phyloP scores from a whole-genome alignment of 1,140 invertebrate species.

The Anthonomus grandis region DNA sequence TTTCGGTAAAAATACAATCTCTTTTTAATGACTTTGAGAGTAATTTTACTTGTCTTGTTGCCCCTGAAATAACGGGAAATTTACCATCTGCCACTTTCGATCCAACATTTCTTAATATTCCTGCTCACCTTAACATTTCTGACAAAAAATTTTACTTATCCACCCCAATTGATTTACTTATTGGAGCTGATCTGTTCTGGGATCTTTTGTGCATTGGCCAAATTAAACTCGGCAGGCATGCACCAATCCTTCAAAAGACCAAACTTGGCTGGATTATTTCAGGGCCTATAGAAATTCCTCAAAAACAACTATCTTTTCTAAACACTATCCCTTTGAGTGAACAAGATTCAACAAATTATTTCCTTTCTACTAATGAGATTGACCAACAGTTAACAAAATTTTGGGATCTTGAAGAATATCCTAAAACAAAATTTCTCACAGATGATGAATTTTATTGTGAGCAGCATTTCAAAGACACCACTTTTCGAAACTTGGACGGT shows the following conservation, averaged over 20 bases:
- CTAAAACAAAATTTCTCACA: conserved; percentile 20
- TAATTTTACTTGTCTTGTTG: conserved; percentile 15
- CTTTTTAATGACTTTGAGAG: conserved; percentile 11
- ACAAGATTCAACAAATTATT: no score
- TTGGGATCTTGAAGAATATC: conserved; percentile 33
- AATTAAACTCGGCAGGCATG: conserved; percentile 31
- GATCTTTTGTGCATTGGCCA: conserved; percentile 28
- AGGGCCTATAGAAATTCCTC: conserved; percentile 11
- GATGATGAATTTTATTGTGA: conserved; percentile 36
- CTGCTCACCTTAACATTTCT: conserved; percentile 34
- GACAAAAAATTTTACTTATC: conserved; percentile 40
- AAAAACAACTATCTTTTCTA: not conserved
- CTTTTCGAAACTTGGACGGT: conserved; percentile 26
- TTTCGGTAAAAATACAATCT: conserved; percentile 6
- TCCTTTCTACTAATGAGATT: not conserved
- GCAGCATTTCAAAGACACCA: conserved; percentile 34
- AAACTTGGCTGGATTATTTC: conserved; percentile 41
- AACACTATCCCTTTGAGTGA: no score
- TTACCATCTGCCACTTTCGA: conserved; percentile 17
- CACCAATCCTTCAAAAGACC: conserved; percentile 41
- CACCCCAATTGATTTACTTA: conserved; percentile 31
- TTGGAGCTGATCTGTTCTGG: conserved; percentile 38
- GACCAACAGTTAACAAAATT: conserved; percentile 21
- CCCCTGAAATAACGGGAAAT: conserved; percentile 22
- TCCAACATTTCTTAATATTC: conserved; percentile 25